phyloP scores from a whole-genome alignment of 2,113 vertebrate species.

The Pyrgilauda ruficollis region DNA sequence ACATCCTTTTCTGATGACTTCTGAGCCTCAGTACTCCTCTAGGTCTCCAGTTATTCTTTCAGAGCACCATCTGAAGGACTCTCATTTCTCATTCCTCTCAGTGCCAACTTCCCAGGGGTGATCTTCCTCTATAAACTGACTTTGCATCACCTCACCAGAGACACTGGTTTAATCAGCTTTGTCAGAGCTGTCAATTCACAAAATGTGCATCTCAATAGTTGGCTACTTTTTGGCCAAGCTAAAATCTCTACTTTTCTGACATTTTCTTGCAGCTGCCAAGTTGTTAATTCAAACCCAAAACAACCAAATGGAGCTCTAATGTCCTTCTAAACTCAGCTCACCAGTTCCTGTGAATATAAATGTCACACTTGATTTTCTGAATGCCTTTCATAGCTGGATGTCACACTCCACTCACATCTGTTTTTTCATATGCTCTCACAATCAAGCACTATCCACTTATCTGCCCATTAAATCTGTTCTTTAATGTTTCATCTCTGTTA shows the following conservation, averaged over 20 bases:
- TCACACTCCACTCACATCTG: not conserved
- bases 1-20: not conserved
- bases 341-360: not conserved
- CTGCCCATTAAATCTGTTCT: not conserved
- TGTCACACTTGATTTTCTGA: not conserved
- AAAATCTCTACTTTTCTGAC: not conserved
- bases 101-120: accelerated
- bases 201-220: not conserved
- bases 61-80: not conserved
- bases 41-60: not conserved
- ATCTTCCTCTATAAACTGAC: not conserved
- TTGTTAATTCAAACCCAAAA: not conserved
- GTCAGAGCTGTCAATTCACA: not conserved
- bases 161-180: not conserved
- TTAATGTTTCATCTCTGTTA: not conserved
- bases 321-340: not conserved
- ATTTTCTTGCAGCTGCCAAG: not conserved
- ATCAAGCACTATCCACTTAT: not conserved
- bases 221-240: not conserved
- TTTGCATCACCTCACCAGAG: not conserved
- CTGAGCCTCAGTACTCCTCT: not conserved
- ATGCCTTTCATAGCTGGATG: not conserved
- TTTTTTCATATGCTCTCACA: not conserved
- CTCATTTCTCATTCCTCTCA: not conserved
- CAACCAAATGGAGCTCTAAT: not conserved